Conservation (phyloP, 2,797 vertebrate genomes). For the Malacoctenus gilli region DNA sequence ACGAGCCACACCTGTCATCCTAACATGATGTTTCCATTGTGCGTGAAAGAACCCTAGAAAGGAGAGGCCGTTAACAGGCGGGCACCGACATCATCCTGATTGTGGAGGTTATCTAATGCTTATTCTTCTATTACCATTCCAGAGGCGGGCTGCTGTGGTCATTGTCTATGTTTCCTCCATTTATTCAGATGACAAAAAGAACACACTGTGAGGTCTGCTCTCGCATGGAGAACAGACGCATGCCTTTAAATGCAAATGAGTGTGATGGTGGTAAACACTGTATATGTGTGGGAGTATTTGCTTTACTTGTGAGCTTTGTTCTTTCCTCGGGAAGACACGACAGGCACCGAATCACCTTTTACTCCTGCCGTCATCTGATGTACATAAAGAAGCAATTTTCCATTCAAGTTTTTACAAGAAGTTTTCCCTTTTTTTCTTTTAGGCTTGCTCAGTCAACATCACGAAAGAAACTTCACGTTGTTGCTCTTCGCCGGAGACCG, state of each 20-base stretch:
- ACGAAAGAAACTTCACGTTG: slow-evolving; percentile 42
- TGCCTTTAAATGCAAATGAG: slow-evolving; percentile 55
- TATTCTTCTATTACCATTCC: slow-evolving; percentile 64
- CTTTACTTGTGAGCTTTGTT: slow-evolving; percentile 20
- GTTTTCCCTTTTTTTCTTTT: no score
- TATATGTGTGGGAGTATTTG: slow-evolving; percentile 13
- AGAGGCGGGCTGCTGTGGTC: slow-evolving; percentile 28
- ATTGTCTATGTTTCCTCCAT: slow-evolving; percentile 35
- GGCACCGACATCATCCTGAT: slow-evolving; percentile 37
- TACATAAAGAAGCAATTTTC: slow-evolving; percentile 24
- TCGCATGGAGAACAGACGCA: slow-evolving; percentile 35
- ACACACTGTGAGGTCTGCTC: slow-evolving; percentile 37
- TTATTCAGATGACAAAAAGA: slow-evolving; percentile 59
- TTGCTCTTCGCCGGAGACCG: slow-evolving; percentile 32
- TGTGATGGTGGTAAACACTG: slow-evolving; percentile 24
- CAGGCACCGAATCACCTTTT: slow-evolving; percentile 30
- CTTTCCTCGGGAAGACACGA: neutral
- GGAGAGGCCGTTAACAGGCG: slow-evolving; percentile 28
- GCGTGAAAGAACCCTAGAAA: slow-evolving; percentile 9
- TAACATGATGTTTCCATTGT: neutral
- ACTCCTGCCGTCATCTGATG: slow-evolving; percentile 5
- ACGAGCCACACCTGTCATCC: neutral
- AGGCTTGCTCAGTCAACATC: slow-evolving; percentile 57
- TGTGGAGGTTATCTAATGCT: slow-evolving; percentile 47
- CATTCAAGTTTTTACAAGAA: slow-evolving; percentile 26